phyloP scores from a whole-genome alignment of 2,797 vertebrate species.

The Parauchenoglanis ngamensis region DNA sequence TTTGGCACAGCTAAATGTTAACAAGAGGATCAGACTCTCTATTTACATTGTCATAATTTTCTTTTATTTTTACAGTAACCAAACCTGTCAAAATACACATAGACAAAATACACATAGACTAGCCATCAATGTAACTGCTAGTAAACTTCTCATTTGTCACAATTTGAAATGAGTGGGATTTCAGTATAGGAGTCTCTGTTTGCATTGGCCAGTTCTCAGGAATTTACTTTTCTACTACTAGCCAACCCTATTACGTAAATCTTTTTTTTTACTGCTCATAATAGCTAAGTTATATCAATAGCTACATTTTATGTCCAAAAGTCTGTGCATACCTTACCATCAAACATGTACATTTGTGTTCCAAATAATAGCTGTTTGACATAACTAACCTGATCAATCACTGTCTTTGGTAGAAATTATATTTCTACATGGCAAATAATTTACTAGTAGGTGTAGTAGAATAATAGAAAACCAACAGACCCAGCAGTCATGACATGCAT shows the following conservation, averaged over 20 bases:
- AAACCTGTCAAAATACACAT: neutral
- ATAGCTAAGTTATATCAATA: neutral
- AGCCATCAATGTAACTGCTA: neutral
- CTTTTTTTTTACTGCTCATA: neutral
- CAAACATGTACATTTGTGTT: neutral
- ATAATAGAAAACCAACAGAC: no score
- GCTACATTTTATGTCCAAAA: neutral
- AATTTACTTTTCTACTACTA: neutral
- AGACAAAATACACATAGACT: neutral
- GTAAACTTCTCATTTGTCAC: neutral
- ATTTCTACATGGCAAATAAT: no score
- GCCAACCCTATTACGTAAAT: neutral
- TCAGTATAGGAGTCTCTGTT: neutral
- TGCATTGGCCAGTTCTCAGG: neutral
- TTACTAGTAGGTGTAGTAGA: no score
- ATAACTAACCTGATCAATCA: no score
- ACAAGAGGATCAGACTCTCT: neutral
- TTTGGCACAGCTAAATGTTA: neutral
- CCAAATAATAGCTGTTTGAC: no score
- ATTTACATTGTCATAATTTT: neutral
- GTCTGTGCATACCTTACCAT: neutral
- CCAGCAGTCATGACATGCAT: no score
- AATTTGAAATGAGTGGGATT: neutral
- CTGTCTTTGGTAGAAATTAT: no score
- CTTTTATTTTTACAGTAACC: neutral